phyloP scores from a whole-genome alignment of 2,888 invertebrate species.

The Ditula angustiorana region DNA sequence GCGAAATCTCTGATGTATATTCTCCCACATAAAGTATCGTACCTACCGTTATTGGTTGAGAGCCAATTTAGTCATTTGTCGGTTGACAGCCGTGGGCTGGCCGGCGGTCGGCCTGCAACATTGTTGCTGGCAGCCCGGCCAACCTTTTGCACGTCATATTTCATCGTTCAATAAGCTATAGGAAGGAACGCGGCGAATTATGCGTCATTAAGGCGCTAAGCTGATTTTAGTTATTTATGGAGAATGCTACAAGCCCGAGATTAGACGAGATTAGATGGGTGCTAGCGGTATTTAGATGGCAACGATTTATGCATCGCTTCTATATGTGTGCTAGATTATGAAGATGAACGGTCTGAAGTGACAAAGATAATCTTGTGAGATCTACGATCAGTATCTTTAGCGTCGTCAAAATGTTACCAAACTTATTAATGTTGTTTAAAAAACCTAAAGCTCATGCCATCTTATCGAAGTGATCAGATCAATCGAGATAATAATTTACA shows the following conservation, averaged over 20 bases:
- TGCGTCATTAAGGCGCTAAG: constrained; percentile 58
- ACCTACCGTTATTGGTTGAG: constrained; percentile 66
- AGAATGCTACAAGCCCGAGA: constrained; percentile 33
- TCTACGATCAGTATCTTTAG: not conserved
- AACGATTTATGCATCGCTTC: constrained; percentile 26
- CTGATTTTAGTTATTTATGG: constrained; percentile 39
- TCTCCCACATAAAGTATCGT: constrained; percentile 41
- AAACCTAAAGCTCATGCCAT: too few species aligned
- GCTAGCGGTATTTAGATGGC: constrained; percentile 34
- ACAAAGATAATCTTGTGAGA: constrained; percentile 9
- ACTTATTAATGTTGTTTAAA: not conserved
- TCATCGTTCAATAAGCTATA: constrained; percentile 61
- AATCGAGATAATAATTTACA: too few species aligned
- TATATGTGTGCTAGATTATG: constrained; percentile 33
- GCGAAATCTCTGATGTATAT: constrained; percentile 34
- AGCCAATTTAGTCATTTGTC: constrained; percentile 75
- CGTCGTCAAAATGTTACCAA: not conserved
- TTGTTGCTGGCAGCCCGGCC: constrained; percentile 46
- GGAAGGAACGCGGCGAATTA: constrained; percentile 50
- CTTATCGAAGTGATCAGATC: too few species aligned
- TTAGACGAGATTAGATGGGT: constrained; percentile 30
- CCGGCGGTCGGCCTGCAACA: constrained; percentile 47
- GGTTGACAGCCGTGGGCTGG: constrained; percentile 61
- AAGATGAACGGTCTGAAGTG: constrained; percentile 6
- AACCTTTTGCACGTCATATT: constrained; percentile 58